A percentile compares a stretch with the other conserved stretches of the same genome.
Conservation (phyloP, 2,888 invertebrate species). For the Apamea epomidion region DNA sequence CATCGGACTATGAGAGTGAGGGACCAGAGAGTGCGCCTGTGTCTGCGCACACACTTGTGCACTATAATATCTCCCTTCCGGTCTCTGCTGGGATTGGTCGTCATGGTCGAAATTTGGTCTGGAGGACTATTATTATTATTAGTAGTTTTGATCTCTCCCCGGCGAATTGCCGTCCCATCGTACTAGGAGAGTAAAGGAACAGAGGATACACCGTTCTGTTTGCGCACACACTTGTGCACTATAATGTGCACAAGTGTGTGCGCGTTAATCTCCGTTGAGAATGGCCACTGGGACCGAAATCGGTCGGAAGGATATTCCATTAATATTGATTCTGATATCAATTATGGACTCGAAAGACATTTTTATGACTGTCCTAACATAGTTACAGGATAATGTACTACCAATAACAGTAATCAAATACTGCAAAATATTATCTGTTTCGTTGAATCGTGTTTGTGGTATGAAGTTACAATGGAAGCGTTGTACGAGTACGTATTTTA, state of each 20-base stretch:
- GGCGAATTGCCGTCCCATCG: background rate
- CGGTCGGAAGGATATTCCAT: background rate
- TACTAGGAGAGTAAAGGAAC: background rate
- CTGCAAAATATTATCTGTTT: slow-evolving; percentile 19
- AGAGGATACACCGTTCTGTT: background rate
- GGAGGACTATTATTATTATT: background rate
- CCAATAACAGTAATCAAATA: slow-evolving; percentile 20
- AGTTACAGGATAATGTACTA: slow-evolving; percentile 2
- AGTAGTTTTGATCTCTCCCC: background rate
- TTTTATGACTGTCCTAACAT: background rate
- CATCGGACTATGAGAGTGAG: no score
- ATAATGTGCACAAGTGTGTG: no score
- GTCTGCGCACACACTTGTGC: background rate
- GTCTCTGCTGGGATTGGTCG: no score
- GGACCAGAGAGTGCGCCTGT: background rate
- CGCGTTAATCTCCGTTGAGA: background rate
- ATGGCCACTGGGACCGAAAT: background rate
- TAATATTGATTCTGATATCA: slow-evolving; percentile 15
- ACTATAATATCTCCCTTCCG: background rate
- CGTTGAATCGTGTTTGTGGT: slow-evolving; percentile 29
- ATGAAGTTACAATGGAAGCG: slow-evolving; percentile 36
- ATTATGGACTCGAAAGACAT: background rate
- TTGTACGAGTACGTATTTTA: slow-evolving; percentile 33
- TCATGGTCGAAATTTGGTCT: no score
- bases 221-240: background rate